Evolutionary conservation across 2,113 vertebrate species (phyloP).

Genomic region (Ramphastos sulfuratus): DNA sequence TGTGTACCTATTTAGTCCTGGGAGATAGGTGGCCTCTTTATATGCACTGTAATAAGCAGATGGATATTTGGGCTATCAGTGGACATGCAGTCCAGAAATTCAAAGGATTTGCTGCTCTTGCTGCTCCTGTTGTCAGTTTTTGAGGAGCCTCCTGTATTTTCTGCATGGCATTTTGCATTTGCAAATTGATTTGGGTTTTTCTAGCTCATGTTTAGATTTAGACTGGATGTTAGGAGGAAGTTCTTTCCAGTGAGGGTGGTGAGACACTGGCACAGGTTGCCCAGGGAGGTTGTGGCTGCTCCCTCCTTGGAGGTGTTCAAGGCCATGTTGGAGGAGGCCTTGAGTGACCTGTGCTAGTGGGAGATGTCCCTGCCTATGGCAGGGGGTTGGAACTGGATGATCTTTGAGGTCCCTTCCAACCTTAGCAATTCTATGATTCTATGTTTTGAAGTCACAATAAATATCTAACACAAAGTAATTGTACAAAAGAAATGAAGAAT

Average conservation of each 20-base stretch:
- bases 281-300: no score
- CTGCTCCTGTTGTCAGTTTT: not conserved
- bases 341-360: no score
- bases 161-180: not conserved
- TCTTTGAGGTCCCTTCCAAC: no score
- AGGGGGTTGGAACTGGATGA: no score
- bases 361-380: no score
- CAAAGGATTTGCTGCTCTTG: not conserved
- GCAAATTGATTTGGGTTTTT: not conserved
- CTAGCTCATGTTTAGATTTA: accelerated
- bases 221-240: not conserved
- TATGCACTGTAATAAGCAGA: not conserved
- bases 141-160: not conserved
- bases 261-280: no score
- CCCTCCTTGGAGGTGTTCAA: no score
- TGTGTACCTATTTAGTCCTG: not conserved
- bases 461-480: not conserved
- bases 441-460: not conserved
- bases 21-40: not conserved
- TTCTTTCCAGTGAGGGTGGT: no score
- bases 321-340: no score
- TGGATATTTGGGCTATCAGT: accelerated
- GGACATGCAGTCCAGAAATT: not conserved
- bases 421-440: no score
- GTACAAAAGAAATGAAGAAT: not conserved